Evolutionary conservation across 2,113 vertebrate species (phyloP), one percentile per base, ranked within the genome.

Genomic region (Cochlearius cochlearius): DNA sequence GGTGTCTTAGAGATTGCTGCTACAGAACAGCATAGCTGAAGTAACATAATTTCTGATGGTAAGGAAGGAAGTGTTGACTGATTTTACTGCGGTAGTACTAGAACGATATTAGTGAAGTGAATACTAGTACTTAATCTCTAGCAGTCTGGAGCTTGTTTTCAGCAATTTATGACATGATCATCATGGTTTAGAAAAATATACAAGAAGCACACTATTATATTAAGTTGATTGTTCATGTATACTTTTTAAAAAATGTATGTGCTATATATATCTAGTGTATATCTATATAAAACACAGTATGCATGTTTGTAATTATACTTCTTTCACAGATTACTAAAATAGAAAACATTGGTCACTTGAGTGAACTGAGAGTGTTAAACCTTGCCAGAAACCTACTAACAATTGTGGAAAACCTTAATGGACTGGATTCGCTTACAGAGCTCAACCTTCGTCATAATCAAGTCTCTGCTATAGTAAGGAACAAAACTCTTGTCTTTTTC

Each of bases 401-500:
- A 55, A 97, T 97, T 13, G 98, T 99, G 55, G 99, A 99, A 96
- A 99, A 99, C 56, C 97, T 99, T 75, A 98, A 92, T 30, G 99
- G 99, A 32, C 95, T 99, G 97, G 97, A 98, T 86, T 98, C 98
- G 3, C 98, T 99, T 92, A 98, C 97, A 55, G 99, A 99, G 88
- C 99, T 99, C 75, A 99, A 99, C 98, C 98, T 99, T 26, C 97
- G 98, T 63, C 98, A 98, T 92, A 99, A 99, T 97, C 97, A 97
- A 97, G 99, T 99, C 97, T 98, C 98, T 87, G 69, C 79, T 78
- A 97, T 99, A 98, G 99, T 99, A 96, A 99, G 99, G 92, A 92
- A 49, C 32, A 55, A 43, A 88, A 69, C 19, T 71, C 17, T 59
- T 86, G 9, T 81, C 13, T 71, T 12, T 41, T 15, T 66, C 12